Evolutionary conservation across 2,888 invertebrate species (phyloP), one percentile per base, ranked within the genome.

Genomic region (Drosophila maculinotata): DNA sequence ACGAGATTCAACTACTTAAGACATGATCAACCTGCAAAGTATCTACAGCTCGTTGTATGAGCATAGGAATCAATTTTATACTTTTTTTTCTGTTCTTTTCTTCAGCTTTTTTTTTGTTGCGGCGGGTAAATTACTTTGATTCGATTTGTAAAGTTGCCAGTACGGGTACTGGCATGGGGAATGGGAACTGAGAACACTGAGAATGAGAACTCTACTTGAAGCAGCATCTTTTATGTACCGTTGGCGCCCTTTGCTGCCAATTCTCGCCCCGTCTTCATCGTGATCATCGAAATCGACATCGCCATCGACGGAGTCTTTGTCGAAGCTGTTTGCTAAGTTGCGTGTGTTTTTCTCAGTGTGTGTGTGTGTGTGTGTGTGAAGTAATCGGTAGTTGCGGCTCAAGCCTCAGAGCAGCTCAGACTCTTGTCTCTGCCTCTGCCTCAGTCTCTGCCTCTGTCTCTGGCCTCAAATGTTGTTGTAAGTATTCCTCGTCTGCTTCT

Each of bases 201-300:
- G 70, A 47, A 42, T 69, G 64, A 58, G 76, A 75, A 72, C 51
- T 52, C 42, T 73, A 70, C 60, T 68, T 68, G 68, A 58, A 58
- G 53, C 53, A 69, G 12, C 20, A 20, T 64, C 54, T 69, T 75
- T 69, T 64, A 75, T 75, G 76, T 71, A 73, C 73, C 73, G 72
- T 71, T 87, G 80, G 87, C 80, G 87, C 80, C 80, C 80, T 81
- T 80, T 63, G 58, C 67, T 56, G 78, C 68, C 81, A 75, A 81
- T 87, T 87, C 86, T 79, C 77, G 79, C 80, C 76, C 59, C 68
- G 49, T 69, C 75, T 54, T 74, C 76, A 75, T 64, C 72, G 75
- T 73, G 71, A 73, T 73, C 70, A 76, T 67, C 79, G 62, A 63
- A 63, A 76, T 79, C 76, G 67, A 76, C 58, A 70, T 54, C 51